A percentile compares a stretch with the other conserved stretches of the same genome.
phyloP scores from a whole-genome alignment of 2,113 vertebrate species.

The Tringa solitaria region DNA sequence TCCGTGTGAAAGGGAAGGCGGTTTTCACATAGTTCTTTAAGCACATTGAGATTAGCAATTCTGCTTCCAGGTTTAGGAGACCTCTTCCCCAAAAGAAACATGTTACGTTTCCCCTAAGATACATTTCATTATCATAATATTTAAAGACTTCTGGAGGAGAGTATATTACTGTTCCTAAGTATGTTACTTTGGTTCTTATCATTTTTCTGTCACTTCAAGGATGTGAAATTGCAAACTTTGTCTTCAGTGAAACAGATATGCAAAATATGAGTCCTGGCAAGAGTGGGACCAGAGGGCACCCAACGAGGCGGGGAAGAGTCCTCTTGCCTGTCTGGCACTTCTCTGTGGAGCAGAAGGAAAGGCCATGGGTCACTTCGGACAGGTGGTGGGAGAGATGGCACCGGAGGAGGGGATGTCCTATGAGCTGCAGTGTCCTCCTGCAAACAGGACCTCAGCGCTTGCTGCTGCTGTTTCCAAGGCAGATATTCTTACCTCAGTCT shows the following conservation, averaged over 20 bases:
- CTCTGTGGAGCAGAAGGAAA: not conserved
- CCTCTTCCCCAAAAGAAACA: not conserved
- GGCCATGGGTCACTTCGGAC: not conserved
- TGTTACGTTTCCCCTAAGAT: not conserved
- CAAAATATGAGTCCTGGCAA: not conserved
- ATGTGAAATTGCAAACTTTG: not conserved
- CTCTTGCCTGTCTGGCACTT: not conserved
- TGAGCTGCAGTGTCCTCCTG: not conserved
- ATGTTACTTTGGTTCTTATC: not conserved
- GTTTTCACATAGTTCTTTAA: not conserved
- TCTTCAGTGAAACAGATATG: not conserved
- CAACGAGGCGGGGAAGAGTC: rapidly evolving
- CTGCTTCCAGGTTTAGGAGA: not conserved
- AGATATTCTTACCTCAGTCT: not conserved
- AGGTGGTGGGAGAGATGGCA: not conserved
- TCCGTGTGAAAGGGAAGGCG: not conserved
- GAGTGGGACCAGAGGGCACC: not conserved
- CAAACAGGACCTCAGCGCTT: not conserved
- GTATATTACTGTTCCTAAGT: not conserved
- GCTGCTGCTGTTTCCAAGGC: not conserved
- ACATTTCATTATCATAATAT: not conserved
- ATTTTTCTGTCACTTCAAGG: not conserved
- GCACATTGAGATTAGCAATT: rapidly evolving
- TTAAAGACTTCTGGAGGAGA: not conserved
- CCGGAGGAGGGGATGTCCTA: rapidly evolving